Base-by-base conservation (phyloP, 2,888 invertebrate species). In the Hoplodrina ambigua region DNA sequence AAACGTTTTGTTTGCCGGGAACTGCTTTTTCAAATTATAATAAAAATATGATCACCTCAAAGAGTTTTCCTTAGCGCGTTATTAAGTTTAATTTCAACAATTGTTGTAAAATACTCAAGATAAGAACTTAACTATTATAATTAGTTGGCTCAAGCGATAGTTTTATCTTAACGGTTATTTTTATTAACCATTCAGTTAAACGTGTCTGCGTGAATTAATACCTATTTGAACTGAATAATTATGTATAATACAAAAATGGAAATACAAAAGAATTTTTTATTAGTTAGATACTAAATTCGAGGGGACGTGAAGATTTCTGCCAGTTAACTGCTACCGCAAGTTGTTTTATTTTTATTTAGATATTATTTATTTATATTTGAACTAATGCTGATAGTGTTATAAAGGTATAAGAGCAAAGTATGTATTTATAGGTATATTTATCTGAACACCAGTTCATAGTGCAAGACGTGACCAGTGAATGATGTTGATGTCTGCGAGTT, bases 161-260 rank as follows among this genome's bases (percentile, higher is more conserved):
- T 69, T 60, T 49, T 46, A 78, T 49, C 41, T 58, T 64, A 52
- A 72, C 61, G 49, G 53, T 75, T 41, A 70, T 66, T 70, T 72
- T 75, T 70, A 72, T 56, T 13, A 74, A 58, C 59, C 11, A 11
- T 49, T 61, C 61, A 68, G 30, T 50, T 63, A 15, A 64, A 69
- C 41, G 55, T 59, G 54, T 49, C 25, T 8, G 46, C 13, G 46
- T 20, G 55, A 52, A 58, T 19, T 53, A 65, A 69, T 44, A 53
- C 55, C n/a, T n/a, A n/a, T n/a, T 37, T 46, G 15, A 52, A 60
- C 53, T 17, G 30, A 44, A 55, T 60, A 7, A 59, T 72, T 69
- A 7, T 58, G 72, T 69, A 70, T 53, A 37, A 63, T 37, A 53
- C 59, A 57, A 53, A 62, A 58, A 60, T 61, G 13, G 17, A 49